Base-by-base conservation (phyloP, 2,113 vertebrate species). In the Caranx ignobilis region DNA sequence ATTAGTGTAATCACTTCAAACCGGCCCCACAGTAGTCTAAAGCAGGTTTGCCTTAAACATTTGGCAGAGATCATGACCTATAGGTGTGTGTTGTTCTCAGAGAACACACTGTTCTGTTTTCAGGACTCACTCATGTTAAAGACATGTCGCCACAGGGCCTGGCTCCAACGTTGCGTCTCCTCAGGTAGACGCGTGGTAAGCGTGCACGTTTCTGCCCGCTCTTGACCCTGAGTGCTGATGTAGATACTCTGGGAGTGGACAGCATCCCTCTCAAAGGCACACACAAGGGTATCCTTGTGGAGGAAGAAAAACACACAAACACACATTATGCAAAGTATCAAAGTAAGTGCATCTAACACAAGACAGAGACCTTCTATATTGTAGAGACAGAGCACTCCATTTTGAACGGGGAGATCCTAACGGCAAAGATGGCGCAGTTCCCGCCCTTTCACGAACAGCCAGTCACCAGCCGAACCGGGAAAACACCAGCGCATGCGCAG, bases 71-170 rank as follows among this genome's bases (percentile, higher is more conserved):
- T 9, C 2, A 19, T 1, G 19, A 37, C 5, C 18, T 37, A 10
- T 15, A 8, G 13, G 5, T 7, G 10, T 26, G 26, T 26, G 26
- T 26, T 26, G 26, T 1, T 34, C 2, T 12, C 19, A 3, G 9
- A 48, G 0, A 41, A 35, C 0, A 32, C 10, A 52, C 32, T 54
- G 16, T 21, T 13, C 6, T 35, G 43, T 65, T 5, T 43, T 31
- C 0, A 18, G 12, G 57, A 4, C 96, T 96, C 89, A 98, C 97
- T 96, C 94, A 97, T 94, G 87, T 97, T 96, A 2, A 93, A 95
- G 92, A 97, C 93, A 62, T 97, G 97, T 89, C 97, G 96, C 95
- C 95, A 94, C 66, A 97, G 95, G 3, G 95, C 95, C 54, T 95
- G 92, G 85, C 91, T 94, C 97, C 97, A 98, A 50, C 80, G 91